Evolutionary conservation across 53 echinoderm and acorn worm species (phyloP).

Genomic region (Mesocentrotus franciscanus): DNA sequence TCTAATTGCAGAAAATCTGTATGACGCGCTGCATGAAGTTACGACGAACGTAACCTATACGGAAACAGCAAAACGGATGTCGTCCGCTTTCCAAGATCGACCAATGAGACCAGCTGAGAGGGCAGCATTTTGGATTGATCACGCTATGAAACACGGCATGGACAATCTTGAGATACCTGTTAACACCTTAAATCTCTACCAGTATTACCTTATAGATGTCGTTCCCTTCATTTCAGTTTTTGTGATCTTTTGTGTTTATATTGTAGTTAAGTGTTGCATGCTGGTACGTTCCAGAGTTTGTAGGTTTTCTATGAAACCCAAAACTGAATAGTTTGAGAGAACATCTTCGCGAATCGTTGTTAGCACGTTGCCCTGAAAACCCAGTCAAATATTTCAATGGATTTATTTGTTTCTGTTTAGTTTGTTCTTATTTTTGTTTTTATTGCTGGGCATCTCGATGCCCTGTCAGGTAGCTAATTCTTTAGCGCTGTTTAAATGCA

Average conservation of each 20-base stretch:
- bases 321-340: neutral
- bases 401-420: too few relatives aligned
- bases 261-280: neutral
- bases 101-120: constrained; percentile 64
- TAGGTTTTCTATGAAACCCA: neutral
- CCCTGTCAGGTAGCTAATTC: too few relatives aligned
- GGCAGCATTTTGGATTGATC: constrained; percentile 82
- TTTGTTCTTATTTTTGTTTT: too few relatives aligned
- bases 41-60: constrained; percentile 67
- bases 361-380: too few relatives aligned
- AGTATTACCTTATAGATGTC: constrained; percentile 77
- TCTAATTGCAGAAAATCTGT: constrained; percentile 55
- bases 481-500: too few relatives aligned
- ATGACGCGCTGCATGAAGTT: constrained; percentile 68
- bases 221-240: constrained; percentile 42
- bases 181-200: constrained; percentile 69
- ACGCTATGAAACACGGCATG: constrained; percentile 70
- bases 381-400: too few relatives aligned
- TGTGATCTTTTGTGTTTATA: neutral
- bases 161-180: constrained; percentile 67
- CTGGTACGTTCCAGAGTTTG: neutral
- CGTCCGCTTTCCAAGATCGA: constrained; percentile 67
- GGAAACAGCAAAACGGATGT: constrained; percentile 58
- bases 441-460: too few relatives aligned
- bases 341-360: too few relatives aligned